phyloP scores from a whole-genome alignment of 2,888 invertebrate genomes.

The Pedicia rivosa region DNA sequence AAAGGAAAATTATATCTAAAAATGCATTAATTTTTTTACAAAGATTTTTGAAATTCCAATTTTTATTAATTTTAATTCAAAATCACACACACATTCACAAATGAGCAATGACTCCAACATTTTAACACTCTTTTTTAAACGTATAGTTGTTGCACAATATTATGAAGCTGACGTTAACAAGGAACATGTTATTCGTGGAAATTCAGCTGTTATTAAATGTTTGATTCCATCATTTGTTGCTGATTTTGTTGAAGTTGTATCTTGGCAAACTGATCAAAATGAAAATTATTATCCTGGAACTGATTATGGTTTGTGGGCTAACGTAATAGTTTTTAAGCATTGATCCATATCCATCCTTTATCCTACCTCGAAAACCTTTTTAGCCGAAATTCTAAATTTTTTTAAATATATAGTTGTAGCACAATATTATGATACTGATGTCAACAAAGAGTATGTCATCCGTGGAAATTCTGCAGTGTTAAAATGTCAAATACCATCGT shows the following conservation, averaged over 20 bases:
- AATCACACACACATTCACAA: too few relatives aligned
- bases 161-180: constrained; percentile 74
- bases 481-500: constrained; percentile 82
- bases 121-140: too few relatives aligned
- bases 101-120: too few relatives aligned
- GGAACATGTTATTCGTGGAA: constrained; percentile 69
- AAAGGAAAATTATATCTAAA: too few relatives aligned
- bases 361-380: not conserved
- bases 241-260: constrained; percentile 67
- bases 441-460: constrained; percentile 82
- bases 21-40: too few relatives aligned
- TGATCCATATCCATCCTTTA: not conserved
- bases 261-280: constrained; percentile 63
- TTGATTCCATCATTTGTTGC: constrained; percentile 75
- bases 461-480: constrained; percentile 74
- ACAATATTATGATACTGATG: constrained; percentile 80
- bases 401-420: constrained; percentile 53
- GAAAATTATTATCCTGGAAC: constrained; percentile 52
- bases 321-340: not conserved
- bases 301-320: constrained; percentile 34
- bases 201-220: constrained; percentile 66
- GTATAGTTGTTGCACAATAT: constrained; percentile 58
- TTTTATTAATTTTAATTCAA: too few relatives aligned
- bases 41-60: too few relatives aligned
- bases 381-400: not conserved